Conservation (phyloP, 2,888 invertebrate genomes). For the Chorisops tibialis region DNA sequence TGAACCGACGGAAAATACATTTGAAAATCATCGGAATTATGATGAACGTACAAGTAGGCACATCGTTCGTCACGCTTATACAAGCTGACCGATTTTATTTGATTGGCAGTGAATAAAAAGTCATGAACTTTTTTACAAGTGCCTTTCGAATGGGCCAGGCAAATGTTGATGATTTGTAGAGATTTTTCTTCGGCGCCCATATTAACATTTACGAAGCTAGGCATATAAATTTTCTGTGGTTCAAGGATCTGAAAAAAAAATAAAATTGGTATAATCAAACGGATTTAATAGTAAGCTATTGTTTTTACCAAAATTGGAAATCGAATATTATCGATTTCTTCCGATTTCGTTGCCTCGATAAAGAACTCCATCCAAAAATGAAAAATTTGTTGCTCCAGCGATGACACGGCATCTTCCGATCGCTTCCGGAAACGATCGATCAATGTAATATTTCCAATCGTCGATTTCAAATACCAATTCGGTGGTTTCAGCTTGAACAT, state of each 20-base stretch:
- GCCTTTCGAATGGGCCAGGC: conserved; percentile 71
- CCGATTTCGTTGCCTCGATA: conserved; percentile 83
- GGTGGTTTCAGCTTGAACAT: conserved; percentile 90
- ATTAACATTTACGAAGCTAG: conserved; percentile 94
- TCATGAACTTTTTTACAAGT: conserved; percentile 84
- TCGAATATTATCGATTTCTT: conserved; percentile 75
- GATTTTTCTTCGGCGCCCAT: conserved; percentile 91
- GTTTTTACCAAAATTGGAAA: conserved; percentile 65
- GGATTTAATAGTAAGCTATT: background rate
- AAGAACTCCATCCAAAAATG: conserved; percentile 99
- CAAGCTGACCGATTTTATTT: conserved; percentile 62
- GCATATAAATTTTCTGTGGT: conserved; percentile 89
- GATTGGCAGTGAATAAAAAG: conserved; percentile 86
- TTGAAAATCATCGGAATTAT: conserved; percentile 98
- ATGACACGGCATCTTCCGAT: conserved; percentile 65
- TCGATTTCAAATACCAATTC: conserved; percentile 93
- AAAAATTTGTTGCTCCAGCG: conserved; percentile 85
- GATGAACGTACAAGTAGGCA: conserved; percentile 93
- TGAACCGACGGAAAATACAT: conserved; percentile 91
- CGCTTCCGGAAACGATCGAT: conserved; percentile 88
- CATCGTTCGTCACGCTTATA: conserved; percentile 96
- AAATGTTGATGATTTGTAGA: conserved; percentile 82
- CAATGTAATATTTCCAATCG: conserved; percentile 92
- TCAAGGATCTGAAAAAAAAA: conserved; percentile 66
- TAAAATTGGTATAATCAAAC: background rate